Conservation (phyloP, 2,797 vertebrate genomes). For the Cirrhinus mrigala region DNA sequence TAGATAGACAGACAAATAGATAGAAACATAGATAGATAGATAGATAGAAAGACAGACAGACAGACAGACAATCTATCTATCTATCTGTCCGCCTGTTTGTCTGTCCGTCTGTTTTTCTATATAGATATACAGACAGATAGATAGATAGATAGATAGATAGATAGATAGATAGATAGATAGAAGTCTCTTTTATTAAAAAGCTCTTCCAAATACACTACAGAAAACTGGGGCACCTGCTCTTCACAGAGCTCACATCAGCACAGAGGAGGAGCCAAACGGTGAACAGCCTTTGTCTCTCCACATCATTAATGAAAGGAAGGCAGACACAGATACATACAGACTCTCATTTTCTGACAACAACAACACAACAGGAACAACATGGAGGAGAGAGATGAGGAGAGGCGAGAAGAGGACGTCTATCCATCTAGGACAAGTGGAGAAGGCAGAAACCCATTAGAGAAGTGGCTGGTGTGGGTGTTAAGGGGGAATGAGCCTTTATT, state of each 20-base stretch:
- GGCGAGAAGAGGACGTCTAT: not conserved
- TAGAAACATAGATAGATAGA: not conserved
- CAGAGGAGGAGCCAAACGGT: not conserved
- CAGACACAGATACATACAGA: constrained; percentile 4
- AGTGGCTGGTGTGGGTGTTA: constrained; percentile 34
- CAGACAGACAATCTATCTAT: no score
- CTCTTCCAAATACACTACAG: constrained; percentile 7
- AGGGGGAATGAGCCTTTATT: constrained; percentile 45
- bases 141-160: not conserved
- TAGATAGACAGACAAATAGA: no score
- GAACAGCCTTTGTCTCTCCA: constrained; percentile 33
- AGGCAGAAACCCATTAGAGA: constrained; percentile 14
- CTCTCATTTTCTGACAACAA: constrained; percentile 38
- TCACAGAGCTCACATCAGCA: constrained; percentile 23
- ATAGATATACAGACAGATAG: not conserved
- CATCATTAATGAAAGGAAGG: constrained; percentile 17
- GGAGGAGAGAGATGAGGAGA: not conserved
- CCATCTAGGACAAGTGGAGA: constrained; percentile 9
- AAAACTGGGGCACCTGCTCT: constrained; percentile 26
- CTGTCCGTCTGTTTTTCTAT: no score
- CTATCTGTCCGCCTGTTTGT: no score
- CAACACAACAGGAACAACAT: constrained; percentile 8
- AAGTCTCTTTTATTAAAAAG: not conserved
- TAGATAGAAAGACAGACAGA: not conserved
- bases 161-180: not conserved